These are phyloP conservation scores for Mesochorus sp. DNA, from an alignment of 2,888 invertebrate species.

Conservation along the genomic window DNA sequence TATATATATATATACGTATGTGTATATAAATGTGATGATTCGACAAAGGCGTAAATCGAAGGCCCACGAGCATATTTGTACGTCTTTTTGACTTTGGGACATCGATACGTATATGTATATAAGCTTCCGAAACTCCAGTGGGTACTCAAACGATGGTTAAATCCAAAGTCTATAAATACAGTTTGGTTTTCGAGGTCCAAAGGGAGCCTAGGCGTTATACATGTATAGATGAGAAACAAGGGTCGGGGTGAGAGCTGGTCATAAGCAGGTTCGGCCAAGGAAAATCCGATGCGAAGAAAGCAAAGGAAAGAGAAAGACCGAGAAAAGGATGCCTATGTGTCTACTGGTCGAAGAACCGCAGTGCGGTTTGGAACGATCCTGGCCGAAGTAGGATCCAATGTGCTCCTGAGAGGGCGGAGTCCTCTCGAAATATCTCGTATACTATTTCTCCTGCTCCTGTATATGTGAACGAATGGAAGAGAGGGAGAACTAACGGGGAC, in stretches of 20 bases:
- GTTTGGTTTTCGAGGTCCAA: constrained; percentile 61
- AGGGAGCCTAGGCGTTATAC: constrained; percentile 21
- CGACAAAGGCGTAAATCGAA: too few species aligned
- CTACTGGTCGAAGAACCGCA: constrained; percentile 69
- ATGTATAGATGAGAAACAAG: constrained; percentile 40
- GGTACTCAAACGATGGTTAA: constrained; percentile 68
- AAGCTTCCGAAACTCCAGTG: constrained; percentile 61
- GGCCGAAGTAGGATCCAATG: constrained; percentile 70
- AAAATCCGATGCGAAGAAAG: constrained; percentile 20
- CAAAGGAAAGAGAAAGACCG: constrained; percentile 14
- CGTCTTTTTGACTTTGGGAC: too few species aligned
- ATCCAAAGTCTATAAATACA: constrained; percentile 72
- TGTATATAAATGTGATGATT: background rate
- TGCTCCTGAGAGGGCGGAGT: constrained; percentile 62
- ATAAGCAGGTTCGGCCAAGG: constrained; percentile 26
- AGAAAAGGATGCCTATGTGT: constrained; percentile 50
- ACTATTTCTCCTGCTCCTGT: background rate
- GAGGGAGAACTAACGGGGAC: constrained; percentile 55
- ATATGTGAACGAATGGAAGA: constrained; percentile 8
- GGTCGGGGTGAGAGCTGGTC: constrained; percentile 35
- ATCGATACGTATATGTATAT: constrained; percentile 23
- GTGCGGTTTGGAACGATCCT: constrained; percentile 76
- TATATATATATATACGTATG: background rate
- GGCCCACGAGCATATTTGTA: too few species aligned
- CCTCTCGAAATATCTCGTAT: constrained; percentile 13